Conservation (phyloP, 2,888 invertebrate genomes). For the Phlogophora meticulosa region DNA sequence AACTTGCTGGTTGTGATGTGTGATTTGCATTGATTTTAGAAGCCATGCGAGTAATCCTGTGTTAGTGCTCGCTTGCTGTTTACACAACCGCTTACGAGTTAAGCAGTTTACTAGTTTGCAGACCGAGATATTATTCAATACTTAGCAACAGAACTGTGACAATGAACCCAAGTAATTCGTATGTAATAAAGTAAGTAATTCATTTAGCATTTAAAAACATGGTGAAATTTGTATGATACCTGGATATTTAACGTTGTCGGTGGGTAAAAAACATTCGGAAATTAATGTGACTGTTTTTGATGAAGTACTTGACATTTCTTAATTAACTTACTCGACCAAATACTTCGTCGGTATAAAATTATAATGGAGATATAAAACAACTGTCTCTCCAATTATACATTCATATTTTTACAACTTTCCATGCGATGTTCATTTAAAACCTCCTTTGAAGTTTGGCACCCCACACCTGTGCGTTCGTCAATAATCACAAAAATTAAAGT, state of each 20-base stretch:
- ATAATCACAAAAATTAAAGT: conserved; percentile 57
- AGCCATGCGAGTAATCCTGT: conserved; percentile 85
- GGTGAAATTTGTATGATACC: neutral
- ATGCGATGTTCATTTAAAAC: conserved; percentile 59
- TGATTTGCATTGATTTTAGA: conserved; percentile 89
- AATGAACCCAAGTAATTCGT: conserved; percentile 10
- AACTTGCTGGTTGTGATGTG: conserved; percentile 57
- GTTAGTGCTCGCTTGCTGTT: conserved; percentile 85
- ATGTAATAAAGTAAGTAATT: neutral
- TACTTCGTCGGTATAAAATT: conserved; percentile 20
- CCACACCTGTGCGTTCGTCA: conserved; percentile 61
- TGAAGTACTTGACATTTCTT: conserved; percentile 14
- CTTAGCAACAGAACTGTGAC: conserved; percentile 40
- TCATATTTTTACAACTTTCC: conserved; percentile 23
- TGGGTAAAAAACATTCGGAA: conserved; percentile 5
- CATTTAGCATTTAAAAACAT: neutral
- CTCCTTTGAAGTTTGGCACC: conserved; percentile 58
- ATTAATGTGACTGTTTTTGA: neutral
- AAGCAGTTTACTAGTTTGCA: conserved; percentile 84
- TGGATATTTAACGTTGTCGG: neutral
- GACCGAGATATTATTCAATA: conserved; percentile 54
- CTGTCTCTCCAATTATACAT: conserved; percentile 35
- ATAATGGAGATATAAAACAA: conserved; percentile 25
- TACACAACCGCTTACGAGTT: conserved; percentile 89
- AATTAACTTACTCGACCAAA: conserved; percentile 23